phyloP scores from a whole-genome alignment of 1,140 invertebrate species.

The Charaxes varanes region DNA sequence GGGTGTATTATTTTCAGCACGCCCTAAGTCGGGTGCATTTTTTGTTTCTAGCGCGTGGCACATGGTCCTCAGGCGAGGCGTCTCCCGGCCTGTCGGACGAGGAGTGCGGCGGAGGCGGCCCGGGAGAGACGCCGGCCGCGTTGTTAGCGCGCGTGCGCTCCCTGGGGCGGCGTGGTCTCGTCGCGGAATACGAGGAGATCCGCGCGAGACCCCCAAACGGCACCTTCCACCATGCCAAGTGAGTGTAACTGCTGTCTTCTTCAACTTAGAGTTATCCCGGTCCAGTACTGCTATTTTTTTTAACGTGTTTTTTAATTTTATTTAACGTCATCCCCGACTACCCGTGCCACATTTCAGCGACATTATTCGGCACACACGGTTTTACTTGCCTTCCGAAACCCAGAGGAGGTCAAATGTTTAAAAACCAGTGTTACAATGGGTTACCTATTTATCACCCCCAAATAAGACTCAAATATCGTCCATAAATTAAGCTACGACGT shows the following conservation, averaged over 20 bases:
- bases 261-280: background rate
- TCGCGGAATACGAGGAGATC: constrained; percentile 90
- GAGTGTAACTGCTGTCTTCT: constrained; percentile 14
- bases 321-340: too few relatives aligned
- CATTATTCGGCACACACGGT: too few relatives aligned
- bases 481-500: too few relatives aligned
- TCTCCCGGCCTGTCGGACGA: constrained; percentile 92
- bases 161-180: constrained; percentile 83
- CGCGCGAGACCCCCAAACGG: constrained; percentile 87
- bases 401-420: too few relatives aligned
- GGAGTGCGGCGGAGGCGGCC: constrained; percentile 82
- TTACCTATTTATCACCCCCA: too few relatives aligned
- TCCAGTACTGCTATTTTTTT: background rate
- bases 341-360: too few relatives aligned
- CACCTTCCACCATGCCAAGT: constrained; percentile 82
- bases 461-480: too few relatives aligned
- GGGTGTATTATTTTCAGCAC: too few relatives aligned
- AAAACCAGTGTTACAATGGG: too few relatives aligned
- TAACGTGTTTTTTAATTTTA: too few relatives aligned
- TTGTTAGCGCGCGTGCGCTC: constrained; percentile 78
- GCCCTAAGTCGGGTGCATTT: background rate
- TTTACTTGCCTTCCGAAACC: too few relatives aligned
- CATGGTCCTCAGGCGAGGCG: constrained; percentile 57
- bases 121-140: constrained; percentile 85
- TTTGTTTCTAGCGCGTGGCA: constrained; percentile 34